A percentile compares a stretch with the other conserved stretches of the same genome.
Evolutionary conservation across 2,113 vertebrate species (phyloP).

Genomic region (Ginglymostoma cirratum): DNA sequence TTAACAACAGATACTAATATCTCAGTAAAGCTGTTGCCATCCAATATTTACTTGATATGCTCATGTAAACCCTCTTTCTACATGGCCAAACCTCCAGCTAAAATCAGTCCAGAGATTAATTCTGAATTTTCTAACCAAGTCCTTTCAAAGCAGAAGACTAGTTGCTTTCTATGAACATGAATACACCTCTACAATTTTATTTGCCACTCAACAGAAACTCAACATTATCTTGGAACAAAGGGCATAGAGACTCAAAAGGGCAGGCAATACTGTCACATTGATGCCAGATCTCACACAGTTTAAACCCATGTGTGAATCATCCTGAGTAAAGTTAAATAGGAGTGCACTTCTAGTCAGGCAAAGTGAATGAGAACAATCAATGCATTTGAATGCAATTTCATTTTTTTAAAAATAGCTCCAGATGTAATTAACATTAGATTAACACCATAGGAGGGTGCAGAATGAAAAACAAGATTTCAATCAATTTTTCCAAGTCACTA

Average conservation of each 20-base stretch:
- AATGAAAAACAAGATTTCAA: not conserved
- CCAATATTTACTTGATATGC: not conserved
- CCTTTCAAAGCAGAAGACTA: not conserved
- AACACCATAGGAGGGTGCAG: not conserved
- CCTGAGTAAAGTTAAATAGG: not conserved
- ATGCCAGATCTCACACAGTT: not conserved
- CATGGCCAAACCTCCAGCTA: not conserved
- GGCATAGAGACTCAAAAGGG: not conserved
- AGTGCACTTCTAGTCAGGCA: not conserved
- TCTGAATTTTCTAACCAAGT: not conserved
- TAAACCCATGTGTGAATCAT: not conserved
- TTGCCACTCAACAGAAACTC: not conserved
- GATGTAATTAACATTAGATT: not conserved
- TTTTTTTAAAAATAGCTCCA: not conserved
- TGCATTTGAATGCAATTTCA: not conserved
- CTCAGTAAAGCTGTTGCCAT: not conserved
- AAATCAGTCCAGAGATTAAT: not conserved
- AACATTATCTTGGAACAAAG: not conserved
- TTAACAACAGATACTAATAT: not conserved
- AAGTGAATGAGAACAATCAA: not conserved
- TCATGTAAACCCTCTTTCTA: not conserved
- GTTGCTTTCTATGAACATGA: conserved; percentile 6
- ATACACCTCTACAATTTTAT: not conserved
- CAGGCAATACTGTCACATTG: not conserved
- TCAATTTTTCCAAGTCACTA: not conserved